A percentile compares a stretch with the other conserved stretches of the same genome.
Conservation (phyloP, 2,113 vertebrate species). For the Poeciliopsis turrubarensis region DNA sequence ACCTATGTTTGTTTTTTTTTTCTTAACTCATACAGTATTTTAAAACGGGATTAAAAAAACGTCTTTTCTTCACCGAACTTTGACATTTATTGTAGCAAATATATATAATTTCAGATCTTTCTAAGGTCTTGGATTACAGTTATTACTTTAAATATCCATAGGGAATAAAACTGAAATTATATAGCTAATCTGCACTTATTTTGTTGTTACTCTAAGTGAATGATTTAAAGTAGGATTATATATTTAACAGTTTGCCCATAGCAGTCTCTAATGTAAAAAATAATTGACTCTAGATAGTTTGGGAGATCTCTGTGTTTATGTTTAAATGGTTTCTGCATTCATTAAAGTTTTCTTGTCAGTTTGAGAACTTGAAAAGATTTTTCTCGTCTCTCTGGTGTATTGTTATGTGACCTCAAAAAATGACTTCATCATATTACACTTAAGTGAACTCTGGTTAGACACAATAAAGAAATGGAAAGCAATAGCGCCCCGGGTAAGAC, state of each 20-base stretch:
- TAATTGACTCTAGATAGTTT: neutral
- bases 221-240: neutral
- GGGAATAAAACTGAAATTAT: neutral
- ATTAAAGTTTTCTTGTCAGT: neutral
- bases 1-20: neutral
- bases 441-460: slow-evolving; percentile 19
- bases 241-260: neutral
- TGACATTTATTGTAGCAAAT: neutral
- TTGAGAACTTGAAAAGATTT: slow-evolving; percentile 1
- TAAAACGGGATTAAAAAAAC: neutral
- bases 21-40: neutral
- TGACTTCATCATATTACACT: slow-evolving; percentile 16
- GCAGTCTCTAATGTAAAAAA: neutral
- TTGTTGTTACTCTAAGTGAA: neutral
- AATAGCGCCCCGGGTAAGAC: slow-evolving; percentile 20
- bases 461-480: slow-evolving; percentile 12
- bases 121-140: neutral
- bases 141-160: neutral
- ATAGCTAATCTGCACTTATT: neutral
- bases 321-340: neutral
- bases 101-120: neutral
- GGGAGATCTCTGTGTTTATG: neutral
- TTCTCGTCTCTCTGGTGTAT: slow-evolving; percentile 1
- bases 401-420: slow-evolving; percentile 21
- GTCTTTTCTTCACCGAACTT: neutral